Evolutionary conservation across 2,797 vertebrate species (phyloP).

Genomic region (Myotis daubentonii): DNA sequence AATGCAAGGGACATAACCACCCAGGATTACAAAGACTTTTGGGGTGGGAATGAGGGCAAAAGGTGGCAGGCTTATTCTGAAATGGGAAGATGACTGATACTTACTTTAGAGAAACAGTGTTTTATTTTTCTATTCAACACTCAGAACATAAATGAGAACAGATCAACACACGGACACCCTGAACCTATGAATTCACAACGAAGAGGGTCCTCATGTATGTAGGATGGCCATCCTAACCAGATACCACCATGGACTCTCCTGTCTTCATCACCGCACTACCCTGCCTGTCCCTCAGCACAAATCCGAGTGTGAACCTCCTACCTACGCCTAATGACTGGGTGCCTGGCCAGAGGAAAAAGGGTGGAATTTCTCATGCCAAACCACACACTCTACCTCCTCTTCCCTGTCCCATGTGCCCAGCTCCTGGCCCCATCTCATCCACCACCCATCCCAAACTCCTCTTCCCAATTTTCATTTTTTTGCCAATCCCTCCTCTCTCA

Average conservation of each 20-base stretch:
- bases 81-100: not conserved
- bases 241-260: not conserved
- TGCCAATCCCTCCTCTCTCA: not conserved
- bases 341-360: not conserved
- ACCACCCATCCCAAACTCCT: not conserved
- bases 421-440: not conserved
- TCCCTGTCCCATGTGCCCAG: not conserved
- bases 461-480: not conserved
- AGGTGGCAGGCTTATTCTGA: not conserved
- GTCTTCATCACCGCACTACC: not conserved
- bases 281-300: not conserved
- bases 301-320: not conserved
- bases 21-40: not conserved
- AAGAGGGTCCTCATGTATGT: not conserved
- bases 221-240: not conserved
- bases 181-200: not conserved
- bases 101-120: not conserved
- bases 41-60: not conserved
- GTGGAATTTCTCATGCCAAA: not conserved
- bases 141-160: not conserved
- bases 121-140: constrained; percentile 32
- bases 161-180: not conserved
- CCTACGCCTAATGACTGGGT: not conserved
- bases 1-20: not conserved
- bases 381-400: not conserved